Percentiles rank a stretch among this genome's conserved stretches.
Conservation (phyloP, 2,888 invertebrate genomes). For the Clitarchus hookeri region DNA sequence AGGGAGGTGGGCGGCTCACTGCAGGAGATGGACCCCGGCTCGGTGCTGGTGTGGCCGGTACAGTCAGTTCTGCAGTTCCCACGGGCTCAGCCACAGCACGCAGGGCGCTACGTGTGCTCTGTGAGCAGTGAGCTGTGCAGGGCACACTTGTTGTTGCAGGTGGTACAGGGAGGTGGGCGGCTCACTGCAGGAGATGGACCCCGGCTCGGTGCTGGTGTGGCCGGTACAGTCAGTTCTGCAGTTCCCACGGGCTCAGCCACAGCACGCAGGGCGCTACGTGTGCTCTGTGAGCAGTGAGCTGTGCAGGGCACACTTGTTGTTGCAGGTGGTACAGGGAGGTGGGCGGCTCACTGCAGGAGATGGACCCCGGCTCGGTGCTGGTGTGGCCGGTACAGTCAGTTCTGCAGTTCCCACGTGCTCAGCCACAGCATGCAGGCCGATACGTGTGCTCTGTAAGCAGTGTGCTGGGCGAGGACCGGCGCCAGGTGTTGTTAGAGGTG, state of each 20-base stretch:
- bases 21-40: too few relatives aligned
- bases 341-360: constrained; percentile 67
- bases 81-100: too few relatives aligned
- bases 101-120: too few relatives aligned
- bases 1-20: neutral
- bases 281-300: constrained; percentile 82
- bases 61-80: too few relatives aligned
- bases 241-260: constrained; percentile 71
- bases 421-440: constrained; percentile 74
- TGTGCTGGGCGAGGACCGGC: constrained; percentile 74
- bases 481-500: constrained; percentile 73
- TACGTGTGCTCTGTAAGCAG: constrained; percentile 88
- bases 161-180: constrained; percentile 74
- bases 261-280: constrained; percentile 82
- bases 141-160: constrained; percentile 52
- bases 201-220: constrained; percentile 66
- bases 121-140: too few relatives aligned
- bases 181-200: constrained; percentile 68
- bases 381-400: constrained; percentile 68
- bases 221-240: constrained; percentile 70
- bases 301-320: neutral
- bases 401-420: constrained; percentile 73
- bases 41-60: too few relatives aligned
- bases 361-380: constrained; percentile 68
- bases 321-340: constrained; percentile 73